Conservation (phyloP, 2,888 invertebrate genomes). For the Ferdinandea cuprea region DNA sequence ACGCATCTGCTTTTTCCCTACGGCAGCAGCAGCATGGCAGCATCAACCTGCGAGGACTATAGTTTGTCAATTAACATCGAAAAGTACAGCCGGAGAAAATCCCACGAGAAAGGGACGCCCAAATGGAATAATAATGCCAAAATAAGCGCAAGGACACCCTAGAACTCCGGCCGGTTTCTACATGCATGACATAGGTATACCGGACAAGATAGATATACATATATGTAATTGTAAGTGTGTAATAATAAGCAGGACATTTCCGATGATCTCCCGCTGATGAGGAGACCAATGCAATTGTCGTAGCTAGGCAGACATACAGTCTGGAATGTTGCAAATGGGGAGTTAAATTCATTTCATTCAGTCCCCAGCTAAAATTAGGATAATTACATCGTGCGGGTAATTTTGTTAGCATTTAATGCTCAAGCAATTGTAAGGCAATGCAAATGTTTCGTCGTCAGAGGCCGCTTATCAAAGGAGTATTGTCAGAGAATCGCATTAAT, state of each 20-base stretch:
- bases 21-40: constrained; percentile 4
- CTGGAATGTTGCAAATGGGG: constrained; percentile 21
- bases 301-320: constrained; percentile 8
- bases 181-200: too few relatives aligned
- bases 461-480: constrained; percentile 58
- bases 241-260: constrained; percentile 49
- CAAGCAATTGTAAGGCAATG: constrained; percentile 65
- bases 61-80: constrained; percentile 68
- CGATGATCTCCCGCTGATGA: constrained; percentile 52
- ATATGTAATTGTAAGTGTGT: constrained; percentile 36
- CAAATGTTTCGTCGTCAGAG: constrained; percentile 55
- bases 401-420: constrained; percentile 69
- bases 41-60: constrained; percentile 33
- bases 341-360: constrained; percentile 31
- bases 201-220: not conserved
- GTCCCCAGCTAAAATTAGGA: constrained; percentile 58
- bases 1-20: constrained; percentile 15
- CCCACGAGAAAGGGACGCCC: constrained; percentile 77
- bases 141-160: constrained; percentile 54
- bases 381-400: constrained; percentile 68
- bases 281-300: not conserved
- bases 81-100: constrained; percentile 80
- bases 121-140: constrained; percentile 71
- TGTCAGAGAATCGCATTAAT: constrained; percentile 65
- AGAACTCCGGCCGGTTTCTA: constrained; percentile 7